Conservation (phyloP, 2,113 vertebrate species). For the Monarcha castaneiventris region DNA sequence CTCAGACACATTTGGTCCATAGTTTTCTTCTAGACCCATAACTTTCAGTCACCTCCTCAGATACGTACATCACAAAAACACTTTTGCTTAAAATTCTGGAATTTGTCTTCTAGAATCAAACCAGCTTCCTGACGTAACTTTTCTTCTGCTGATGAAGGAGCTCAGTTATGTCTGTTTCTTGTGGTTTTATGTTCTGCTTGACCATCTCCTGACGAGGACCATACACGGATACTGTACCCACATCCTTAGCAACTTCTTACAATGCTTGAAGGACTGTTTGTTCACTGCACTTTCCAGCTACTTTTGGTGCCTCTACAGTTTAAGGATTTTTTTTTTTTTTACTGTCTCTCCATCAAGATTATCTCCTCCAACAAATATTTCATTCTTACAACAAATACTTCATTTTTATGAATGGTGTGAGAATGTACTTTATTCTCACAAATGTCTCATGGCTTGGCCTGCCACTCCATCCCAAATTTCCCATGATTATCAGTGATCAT, state of each 20-base stretch:
- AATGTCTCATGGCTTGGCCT: not conserved
- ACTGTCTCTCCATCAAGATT: not conserved
- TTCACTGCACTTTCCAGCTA: not conserved
- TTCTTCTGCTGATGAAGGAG: not conserved
- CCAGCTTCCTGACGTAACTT: not conserved
- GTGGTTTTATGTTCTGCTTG: not conserved
- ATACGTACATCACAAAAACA: fast-evolving
- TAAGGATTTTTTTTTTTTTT: not conserved
- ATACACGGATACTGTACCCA: not conserved
- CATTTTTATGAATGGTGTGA: not conserved
- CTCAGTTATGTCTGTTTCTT: not conserved
- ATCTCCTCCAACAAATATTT: not conserved
- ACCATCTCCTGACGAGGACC: not conserved
- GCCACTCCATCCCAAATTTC: not conserved
- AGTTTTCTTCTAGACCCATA: not conserved
- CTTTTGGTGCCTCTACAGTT: not conserved
- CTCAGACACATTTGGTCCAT: not conserved
- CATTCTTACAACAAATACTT: not conserved
- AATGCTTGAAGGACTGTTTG: not conserved
- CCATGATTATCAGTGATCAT: not conserved
- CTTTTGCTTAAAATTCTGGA: not conserved
- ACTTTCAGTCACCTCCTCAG: not conserved
- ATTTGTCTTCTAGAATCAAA: not conserved
- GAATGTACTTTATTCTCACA: not conserved
- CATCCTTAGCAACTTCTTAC: not conserved